Conservation (phyloP, 2,113 vertebrate species). For the Antidorcas marsupialis region DNA sequence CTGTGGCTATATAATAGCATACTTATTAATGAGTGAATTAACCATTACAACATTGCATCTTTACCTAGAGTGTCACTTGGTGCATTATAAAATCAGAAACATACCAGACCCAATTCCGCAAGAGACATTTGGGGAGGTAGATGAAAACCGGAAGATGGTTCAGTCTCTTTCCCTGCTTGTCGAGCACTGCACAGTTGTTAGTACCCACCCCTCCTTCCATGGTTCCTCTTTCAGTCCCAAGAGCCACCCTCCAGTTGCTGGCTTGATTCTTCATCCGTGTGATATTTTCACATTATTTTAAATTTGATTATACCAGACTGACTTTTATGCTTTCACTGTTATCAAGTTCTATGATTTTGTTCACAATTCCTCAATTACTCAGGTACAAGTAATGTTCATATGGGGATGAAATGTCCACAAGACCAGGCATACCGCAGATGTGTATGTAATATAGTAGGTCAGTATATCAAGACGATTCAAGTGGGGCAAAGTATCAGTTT, state of each 20-base stretch:
- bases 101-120: background rate
- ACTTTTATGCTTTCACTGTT: background rate
- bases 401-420: background rate
- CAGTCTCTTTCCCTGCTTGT: background rate
- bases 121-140: background rate
- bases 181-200: background rate
- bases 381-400: background rate
- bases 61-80: background rate
- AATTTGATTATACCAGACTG: background rate
- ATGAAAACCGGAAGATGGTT: background rate
- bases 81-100: background rate
- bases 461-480: background rate
- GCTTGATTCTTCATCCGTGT: background rate
- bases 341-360: background rate
- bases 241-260: accelerated
- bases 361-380: background rate
- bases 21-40: background rate
- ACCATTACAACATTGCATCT: background rate
- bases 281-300: background rate
- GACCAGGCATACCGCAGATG: background rate
- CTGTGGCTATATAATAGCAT: background rate
- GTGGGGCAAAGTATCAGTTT: background rate
- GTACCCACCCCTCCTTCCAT: accelerated
- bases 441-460: background rate
- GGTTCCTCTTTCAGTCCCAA: background rate